Evolutionary conservation across 1,140 invertebrate genomes (phyloP), one percentile per base, ranked within the genome.

Genomic region (Drosophila tani): DNA sequence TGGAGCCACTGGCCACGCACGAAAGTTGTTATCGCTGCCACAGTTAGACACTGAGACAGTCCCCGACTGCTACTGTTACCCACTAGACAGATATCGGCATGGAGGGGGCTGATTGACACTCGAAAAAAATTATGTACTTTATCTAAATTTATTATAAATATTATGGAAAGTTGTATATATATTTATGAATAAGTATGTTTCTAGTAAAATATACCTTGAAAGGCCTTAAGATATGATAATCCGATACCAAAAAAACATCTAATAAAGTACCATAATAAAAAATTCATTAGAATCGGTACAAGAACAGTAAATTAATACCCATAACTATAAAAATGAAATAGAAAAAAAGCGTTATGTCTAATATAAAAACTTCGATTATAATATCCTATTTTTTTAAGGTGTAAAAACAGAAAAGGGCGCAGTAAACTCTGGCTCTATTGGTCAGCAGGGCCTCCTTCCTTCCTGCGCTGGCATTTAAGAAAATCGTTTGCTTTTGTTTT

Each of bases 1-100:
- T 32, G 17, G 12, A 46, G 65, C 47, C 19, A 21, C 17, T 64
- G 43, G 59, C 77, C 58, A 66, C 75, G 51, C 81, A 77, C 73
- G 84, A 87, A 87, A 81, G 84, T 79, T 88, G 85, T 81, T 88
- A 75, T 81, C 75, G 73, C 66, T 81, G 66, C 76, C 79, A 82
- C 81, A 82, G 70, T 82, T 82, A 81, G 79, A 81, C 70, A 73
- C 46, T 50, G 45, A 70, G 70, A 57, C 70, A 58, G 63, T 79
- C 56, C 77, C 57, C 58, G 63, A 63, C 75, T 68, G 81, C 80
- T 65, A 79, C 75, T 78, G 75, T 82, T 75, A 82, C 73, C 50
- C 62, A 40, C 46, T 38, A 40, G 40, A 41, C 49, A 49, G 55
- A 70, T 67, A 67, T 46, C 27, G 38, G 35, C 38, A 38, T 50